phyloP scores from a whole-genome alignment of 2,888 invertebrate genomes.

The Bembecia ichneumoniformis region DNA sequence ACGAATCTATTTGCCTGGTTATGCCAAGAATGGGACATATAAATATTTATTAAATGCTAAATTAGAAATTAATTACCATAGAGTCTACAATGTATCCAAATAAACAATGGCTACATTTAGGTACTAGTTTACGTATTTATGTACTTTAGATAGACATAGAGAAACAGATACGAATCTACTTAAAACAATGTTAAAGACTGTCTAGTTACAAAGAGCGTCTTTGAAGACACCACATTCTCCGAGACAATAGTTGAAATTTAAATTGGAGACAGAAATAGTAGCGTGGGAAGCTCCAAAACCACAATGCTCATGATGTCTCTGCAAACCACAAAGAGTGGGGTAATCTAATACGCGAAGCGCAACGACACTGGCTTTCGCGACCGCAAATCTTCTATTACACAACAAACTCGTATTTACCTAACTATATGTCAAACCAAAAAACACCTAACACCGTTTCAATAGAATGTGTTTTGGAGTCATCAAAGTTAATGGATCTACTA shows the following conservation, averaged over 20 bases:
- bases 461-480: neutral
- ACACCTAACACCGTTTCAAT: neutral
- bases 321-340: slow-evolving; percentile 63
- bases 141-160: too few species aligned
- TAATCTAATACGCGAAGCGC: slow-evolving; percentile 70
- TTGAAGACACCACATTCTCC: slow-evolving; percentile 8
- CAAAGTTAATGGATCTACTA: slow-evolving; percentile 34
- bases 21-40: too few species aligned
- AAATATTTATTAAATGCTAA: too few species aligned
- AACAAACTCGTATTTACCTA: slow-evolving; percentile 15
- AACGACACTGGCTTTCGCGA: slow-evolving; percentile 67
- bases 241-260: slow-evolving; percentile 31
- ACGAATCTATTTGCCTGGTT: too few species aligned
- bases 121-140: too few species aligned
- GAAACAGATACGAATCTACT: too few species aligned
- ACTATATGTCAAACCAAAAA: slow-evolving; percentile 4
- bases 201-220: neutral
- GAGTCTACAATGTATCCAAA: too few species aligned
- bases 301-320: slow-evolving; percentile 62
- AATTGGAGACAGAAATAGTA: slow-evolving; percentile 39
- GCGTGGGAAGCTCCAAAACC: slow-evolving; percentile 62
- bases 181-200: neutral
- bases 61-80: too few species aligned
- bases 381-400: slow-evolving; percentile 64
- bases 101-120: too few species aligned